phyloP scores from a whole-genome alignment of 1,140 invertebrate species.

The Leptestheria dahalacensis region DNA sequence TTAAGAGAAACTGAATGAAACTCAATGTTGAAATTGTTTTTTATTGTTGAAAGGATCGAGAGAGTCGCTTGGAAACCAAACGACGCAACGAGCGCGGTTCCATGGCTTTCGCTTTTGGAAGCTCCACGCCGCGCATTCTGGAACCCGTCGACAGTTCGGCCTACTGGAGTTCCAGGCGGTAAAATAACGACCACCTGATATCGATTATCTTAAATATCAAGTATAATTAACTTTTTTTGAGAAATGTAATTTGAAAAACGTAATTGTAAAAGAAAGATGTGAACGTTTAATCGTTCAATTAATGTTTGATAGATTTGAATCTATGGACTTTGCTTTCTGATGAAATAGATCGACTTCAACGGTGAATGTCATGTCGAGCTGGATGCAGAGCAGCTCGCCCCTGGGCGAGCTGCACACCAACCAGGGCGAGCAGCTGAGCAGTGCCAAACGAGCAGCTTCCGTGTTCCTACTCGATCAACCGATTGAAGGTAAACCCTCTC shows the following conservation, averaged over 20 bases:
- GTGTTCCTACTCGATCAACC: constrained; percentile 53
- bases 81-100: constrained; percentile 48
- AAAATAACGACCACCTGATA: too few relatives aligned
- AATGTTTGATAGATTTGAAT: neutral
- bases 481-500: constrained; percentile 40
- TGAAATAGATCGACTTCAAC: constrained; percentile 60
- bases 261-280: too few relatives aligned
- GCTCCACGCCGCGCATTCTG: constrained; percentile 68
- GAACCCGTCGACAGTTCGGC: constrained; percentile 50
- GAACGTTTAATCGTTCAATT: too few relatives aligned
- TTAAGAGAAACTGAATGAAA: neutral
- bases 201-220: too few relatives aligned
- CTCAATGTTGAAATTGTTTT: neutral
- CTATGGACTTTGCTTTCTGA: neutral
- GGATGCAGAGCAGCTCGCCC: constrained; percentile 36
- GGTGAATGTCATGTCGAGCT: constrained; percentile 52
- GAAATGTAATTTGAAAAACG: too few relatives aligned
- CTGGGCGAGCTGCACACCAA: constrained; percentile 57
- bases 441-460: constrained; percentile 64
- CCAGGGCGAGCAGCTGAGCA: constrained; percentile 58
- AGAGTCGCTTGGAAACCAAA: constrained; percentile 60
- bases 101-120: constrained; percentile 70
- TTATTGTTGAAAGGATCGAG: constrained; percentile 48
- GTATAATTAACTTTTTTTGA: too few relatives aligned
- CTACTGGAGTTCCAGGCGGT: constrained; percentile 22